phyloP scores from a whole-genome alignment of 2,888 invertebrate genomes.

The Myopa tessellatipennis region DNA sequence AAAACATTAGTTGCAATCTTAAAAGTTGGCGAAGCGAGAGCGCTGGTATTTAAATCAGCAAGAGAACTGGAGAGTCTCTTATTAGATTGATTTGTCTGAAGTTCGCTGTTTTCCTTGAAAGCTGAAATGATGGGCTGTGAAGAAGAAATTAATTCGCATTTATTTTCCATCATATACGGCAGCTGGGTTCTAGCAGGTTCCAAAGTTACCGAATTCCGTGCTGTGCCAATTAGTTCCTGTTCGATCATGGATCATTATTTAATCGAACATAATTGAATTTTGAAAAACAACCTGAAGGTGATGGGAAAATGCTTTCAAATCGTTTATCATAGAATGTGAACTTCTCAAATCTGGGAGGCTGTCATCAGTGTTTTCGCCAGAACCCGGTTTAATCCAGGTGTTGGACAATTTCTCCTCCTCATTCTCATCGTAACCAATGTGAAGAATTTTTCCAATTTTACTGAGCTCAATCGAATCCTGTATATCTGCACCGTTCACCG shows the following conservation, averaged over 20 bases:
- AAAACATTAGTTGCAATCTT: conserved; percentile 17
- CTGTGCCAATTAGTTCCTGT: conserved; percentile 49
- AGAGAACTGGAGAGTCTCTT: conserved; percentile 51
- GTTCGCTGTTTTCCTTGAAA: conserved; percentile 10
- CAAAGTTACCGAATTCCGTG: conserved; percentile 22
- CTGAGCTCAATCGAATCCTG: conserved; percentile 16
- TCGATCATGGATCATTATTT: conserved; percentile 4
- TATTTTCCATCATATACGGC: conserved; percentile 32
- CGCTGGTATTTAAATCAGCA: conserved; percentile 35
- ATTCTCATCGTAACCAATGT: conserved; percentile 46
- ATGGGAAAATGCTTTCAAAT: conserved; percentile 59
- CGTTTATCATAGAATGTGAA: conserved; percentile 52
- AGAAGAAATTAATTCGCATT: conserved; percentile 58
- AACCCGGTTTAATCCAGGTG: conserved; percentile 65
- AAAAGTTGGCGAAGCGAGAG: background rate
- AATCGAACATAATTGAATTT: background rate
- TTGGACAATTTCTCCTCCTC: conserved; percentile 52
- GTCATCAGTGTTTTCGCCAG: conserved; percentile 58
- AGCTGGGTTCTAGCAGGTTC: conserved; percentile 6
- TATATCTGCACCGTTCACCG: no score
- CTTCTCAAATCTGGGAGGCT: conserved; percentile 53
- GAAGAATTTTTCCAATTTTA: conserved; percentile 39
- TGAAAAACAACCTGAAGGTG: conserved; percentile 46
- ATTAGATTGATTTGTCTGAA: conserved; percentile 44
- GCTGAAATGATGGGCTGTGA: conserved; percentile 60